phyloP scores from a whole-genome alignment of 2,113 vertebrate genomes.

The Macquaria ambigua region DNA sequence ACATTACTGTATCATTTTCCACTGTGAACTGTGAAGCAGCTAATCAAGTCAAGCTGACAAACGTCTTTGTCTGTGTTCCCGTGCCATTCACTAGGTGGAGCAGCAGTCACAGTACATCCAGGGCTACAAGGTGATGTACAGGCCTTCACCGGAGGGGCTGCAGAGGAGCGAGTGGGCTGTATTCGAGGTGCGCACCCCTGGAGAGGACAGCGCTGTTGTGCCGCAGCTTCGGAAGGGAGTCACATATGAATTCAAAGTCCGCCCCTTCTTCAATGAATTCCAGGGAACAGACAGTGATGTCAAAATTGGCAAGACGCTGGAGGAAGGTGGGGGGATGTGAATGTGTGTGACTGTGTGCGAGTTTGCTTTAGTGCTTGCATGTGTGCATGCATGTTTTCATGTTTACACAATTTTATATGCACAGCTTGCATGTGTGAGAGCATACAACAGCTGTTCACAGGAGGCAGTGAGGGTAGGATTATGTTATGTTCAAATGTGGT shows the following conservation, averaged over 20 bases:
- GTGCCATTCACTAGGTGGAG: conserved; percentile 88
- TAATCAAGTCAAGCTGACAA: conserved; percentile 54
- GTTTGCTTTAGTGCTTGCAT: conserved; percentile 47
- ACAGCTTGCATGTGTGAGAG: conserved; percentile 63
- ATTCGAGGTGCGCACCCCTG: conserved; percentile 94
- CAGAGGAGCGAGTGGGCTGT: conserved; percentile 92
- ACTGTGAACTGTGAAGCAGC: conserved; percentile 15
- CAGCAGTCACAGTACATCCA: conserved; percentile 98
- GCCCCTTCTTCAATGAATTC: conserved; percentile 99
- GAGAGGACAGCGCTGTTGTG: conserved; percentile 92
- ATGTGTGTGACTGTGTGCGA: conserved; percentile 23
- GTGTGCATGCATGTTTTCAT: conserved; percentile 66
- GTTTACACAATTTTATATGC: conserved; percentile 70
- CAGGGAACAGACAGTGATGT: conserved; percentile 98
- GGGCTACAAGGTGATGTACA: conserved; percentile 97
- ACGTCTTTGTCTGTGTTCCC: conserved; percentile 15
- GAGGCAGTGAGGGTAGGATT: conserved; percentile 54
- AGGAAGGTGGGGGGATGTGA: conserved; percentile 90
- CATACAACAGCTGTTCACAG: conserved; percentile 75
- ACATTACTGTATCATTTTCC: conserved; percentile 31
- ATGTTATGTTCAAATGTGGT: conserved; percentile 65
- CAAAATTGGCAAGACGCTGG: conserved; percentile 95
- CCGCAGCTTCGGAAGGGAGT: conserved; percentile 94
- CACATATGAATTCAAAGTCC: conserved; percentile 96
- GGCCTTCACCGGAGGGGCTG: conserved; percentile 84